phyloP scores from a whole-genome alignment of 2,888 invertebrate species.

The Apodemia duryi region DNA sequence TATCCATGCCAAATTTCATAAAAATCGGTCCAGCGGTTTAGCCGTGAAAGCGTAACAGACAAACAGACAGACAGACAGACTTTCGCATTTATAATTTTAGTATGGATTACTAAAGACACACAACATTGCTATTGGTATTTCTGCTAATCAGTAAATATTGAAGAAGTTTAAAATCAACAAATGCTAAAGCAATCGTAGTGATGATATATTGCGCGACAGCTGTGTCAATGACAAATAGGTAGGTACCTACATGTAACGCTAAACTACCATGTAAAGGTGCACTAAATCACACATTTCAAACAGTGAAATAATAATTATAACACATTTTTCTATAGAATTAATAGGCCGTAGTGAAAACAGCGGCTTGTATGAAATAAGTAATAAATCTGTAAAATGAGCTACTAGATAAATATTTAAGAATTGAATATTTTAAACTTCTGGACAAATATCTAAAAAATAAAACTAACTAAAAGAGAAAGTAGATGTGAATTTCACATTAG shows the following conservation, averaged over 20 bases:
- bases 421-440: neutral
- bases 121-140: neutral
- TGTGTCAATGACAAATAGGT: neutral
- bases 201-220: slow-evolving; percentile 1
- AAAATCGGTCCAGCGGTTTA: too few relatives aligned
- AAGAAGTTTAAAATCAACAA: neutral
- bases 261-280: neutral
- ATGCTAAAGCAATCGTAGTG: neutral
- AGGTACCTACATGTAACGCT: neutral
- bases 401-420: too few relatives aligned
- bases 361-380: too few relatives aligned
- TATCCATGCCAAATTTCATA: too few relatives aligned
- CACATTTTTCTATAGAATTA: neutral
- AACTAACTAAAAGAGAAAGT: too few relatives aligned
- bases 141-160: neutral
- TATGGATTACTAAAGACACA: neutral
- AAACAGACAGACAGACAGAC: too few relatives aligned
- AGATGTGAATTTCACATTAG: too few relatives aligned
- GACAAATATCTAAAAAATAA: too few relatives aligned
- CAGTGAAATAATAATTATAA: neutral
- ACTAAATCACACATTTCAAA: neutral
- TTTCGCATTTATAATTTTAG: too few relatives aligned
- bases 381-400: neutral
- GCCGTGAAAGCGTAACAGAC: too few relatives aligned
- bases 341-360: neutral